phyloP scores from a whole-genome alignment of 2,113 vertebrate genomes.

The Ammodytes dubius region DNA sequence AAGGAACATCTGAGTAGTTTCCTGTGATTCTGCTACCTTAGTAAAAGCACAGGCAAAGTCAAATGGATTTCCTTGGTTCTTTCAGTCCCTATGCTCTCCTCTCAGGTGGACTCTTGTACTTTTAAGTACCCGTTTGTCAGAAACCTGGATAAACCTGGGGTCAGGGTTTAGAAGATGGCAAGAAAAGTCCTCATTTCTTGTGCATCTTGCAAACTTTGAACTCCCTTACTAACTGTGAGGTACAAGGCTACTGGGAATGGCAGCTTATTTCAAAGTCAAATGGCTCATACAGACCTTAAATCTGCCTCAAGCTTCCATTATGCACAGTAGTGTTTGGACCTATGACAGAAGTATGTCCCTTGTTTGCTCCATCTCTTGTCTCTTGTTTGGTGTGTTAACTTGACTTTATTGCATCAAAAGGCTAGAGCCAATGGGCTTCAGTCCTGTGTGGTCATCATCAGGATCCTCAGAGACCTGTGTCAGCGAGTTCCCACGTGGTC shows the following conservation, averaged over 20 bases:
- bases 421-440: slow-evolving; percentile 99
- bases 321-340: slow-evolving; percentile 95
- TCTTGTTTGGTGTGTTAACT: slow-evolving; percentile 81
- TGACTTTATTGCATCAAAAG: slow-evolving; percentile 94
- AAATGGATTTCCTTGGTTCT: slow-evolving; percentile 92
- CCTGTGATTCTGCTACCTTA: slow-evolving; percentile 88
- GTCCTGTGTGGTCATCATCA: slow-evolving; percentile 98
- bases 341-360: slow-evolving; percentile 82
- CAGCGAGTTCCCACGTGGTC: slow-evolving; percentile 97
- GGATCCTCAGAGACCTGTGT: slow-evolving; percentile 97
- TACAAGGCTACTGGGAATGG: slow-evolving; percentile 98
- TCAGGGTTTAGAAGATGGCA: slow-evolving; percentile 95
- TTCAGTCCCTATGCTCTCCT: slow-evolving; percentile 93
- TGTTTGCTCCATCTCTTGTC: slow-evolving; percentile 71
- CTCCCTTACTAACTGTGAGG: slow-evolving; percentile 92
- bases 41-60: slow-evolving; percentile 91
- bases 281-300: slow-evolving; percentile 64
- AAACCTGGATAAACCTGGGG: slow-evolving; percentile 79
- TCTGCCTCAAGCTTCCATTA: slow-evolving; percentile 93
- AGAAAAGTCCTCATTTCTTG: slow-evolving; percentile 88
- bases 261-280: slow-evolving; percentile 86
- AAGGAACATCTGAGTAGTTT: slow-evolving; percentile 93
- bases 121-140: slow-evolving; percentile 83
- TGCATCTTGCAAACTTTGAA: slow-evolving; percentile 96
- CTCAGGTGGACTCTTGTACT: slow-evolving; percentile 85